Evolutionary conservation across 2,113 vertebrate species (phyloP).

Genomic region (Melanocharis versteri): DNA sequence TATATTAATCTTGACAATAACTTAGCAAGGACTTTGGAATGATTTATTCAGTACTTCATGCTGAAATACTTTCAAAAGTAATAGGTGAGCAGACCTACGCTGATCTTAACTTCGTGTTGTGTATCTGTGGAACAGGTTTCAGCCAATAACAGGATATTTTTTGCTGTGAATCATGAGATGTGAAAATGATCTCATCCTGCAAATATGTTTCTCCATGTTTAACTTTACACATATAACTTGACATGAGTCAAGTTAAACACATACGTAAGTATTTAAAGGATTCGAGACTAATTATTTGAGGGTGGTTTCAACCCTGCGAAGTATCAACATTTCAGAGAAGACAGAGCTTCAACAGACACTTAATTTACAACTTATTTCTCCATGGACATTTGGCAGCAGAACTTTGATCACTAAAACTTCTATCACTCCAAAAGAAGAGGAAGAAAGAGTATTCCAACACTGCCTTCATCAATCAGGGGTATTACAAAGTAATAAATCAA

Average conservation of each 20-base stretch:
- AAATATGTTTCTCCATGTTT: slow-evolving; percentile 32
- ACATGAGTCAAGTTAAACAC: slow-evolving; percentile 35
- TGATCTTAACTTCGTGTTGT: background rate
- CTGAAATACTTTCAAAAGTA: background rate
- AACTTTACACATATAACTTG: background rate
- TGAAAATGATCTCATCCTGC: background rate
- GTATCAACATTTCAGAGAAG: slow-evolving; percentile 35
- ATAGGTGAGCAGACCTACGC: background rate
- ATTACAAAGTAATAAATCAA: slow-evolving; percentile 37
- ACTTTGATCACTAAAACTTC: slow-evolving; percentile 49
- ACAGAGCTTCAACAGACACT: slow-evolving; percentile 42
- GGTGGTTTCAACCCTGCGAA: slow-evolving; percentile 30
- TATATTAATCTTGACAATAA: background rate
- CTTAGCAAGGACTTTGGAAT: background rate
- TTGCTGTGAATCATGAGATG: slow-evolving; percentile 13
- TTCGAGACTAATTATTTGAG: background rate
- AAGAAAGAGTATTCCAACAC: slow-evolving; percentile 18
- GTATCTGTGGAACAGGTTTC: background rate
- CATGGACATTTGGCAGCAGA: slow-evolving; percentile 24
- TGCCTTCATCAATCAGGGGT: background rate
- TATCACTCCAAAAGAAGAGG: slow-evolving; percentile 9
- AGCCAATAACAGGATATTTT: background rate
- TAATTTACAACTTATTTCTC: slow-evolving; percentile 51
- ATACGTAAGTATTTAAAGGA: slow-evolving; percentile 53
- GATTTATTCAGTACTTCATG: background rate